Conservation (phyloP, 1,140 invertebrate genomes). For the Lasaia peninsularis region DNA sequence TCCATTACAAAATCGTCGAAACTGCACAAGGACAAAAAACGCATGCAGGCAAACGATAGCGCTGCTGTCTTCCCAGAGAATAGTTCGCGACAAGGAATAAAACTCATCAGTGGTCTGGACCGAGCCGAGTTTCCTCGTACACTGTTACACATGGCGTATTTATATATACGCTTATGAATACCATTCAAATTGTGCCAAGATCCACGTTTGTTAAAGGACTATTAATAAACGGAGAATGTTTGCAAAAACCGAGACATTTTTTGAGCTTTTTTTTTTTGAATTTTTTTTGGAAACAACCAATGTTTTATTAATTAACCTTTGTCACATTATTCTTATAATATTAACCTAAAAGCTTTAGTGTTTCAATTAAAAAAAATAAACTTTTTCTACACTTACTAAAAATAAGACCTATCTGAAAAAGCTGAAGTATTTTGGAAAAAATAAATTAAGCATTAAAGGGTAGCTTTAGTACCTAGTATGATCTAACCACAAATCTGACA, state of each 20-base stretch:
- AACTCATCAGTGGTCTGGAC: neutral
- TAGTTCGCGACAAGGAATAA: slow-evolving; percentile 3
- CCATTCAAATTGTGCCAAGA: slow-evolving; percentile 50
- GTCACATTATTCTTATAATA: no score
- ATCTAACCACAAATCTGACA: no score
- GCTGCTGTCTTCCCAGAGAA: slow-evolving; percentile 13
- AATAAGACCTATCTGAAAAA: no score
- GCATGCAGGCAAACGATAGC: slow-evolving; percentile 36
- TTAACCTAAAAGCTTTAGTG: no score
- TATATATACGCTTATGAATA: slow-evolving; percentile 63
- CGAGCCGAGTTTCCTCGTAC: neutral
- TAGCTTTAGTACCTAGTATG: no score
- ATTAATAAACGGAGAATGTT: slow-evolving; percentile 4
- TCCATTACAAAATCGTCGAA: slow-evolving; percentile 66
- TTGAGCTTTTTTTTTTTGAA: neutral
- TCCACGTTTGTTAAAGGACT: slow-evolving; percentile 15
- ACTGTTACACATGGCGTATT: slow-evolving; percentile 21
- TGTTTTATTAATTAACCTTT: no score
- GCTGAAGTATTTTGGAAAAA: no score
- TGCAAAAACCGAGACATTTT: neutral
- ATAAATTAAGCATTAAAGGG: no score
- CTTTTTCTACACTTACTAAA: no score
- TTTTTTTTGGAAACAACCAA: no score
- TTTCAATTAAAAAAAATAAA: no score
- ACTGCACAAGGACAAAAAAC: slow-evolving; percentile 44